Base-by-base conservation (phyloP, 2,888 invertebrate species). In the Chloroclysta siterata region DNA sequence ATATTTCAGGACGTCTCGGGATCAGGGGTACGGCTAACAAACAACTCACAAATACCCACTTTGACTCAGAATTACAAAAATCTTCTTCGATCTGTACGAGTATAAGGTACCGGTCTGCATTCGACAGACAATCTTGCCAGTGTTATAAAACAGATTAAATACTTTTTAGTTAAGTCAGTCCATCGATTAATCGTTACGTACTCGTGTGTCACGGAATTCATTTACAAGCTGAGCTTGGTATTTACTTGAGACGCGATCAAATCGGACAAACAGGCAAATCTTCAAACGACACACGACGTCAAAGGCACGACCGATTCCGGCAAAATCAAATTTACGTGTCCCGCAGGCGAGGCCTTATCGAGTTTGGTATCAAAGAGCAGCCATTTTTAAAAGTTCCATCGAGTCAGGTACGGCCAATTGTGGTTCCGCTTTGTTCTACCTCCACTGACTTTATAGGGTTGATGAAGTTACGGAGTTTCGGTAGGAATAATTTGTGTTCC, bases 321-420 rank as follows among this genome's bases (percentile, higher is more conserved):
- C 86, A 88, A 46, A 91, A 92, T 92, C 89, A 83, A 85, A 90
- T 93, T 91, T 91, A 85, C 90, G 88, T 91, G 90, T 92, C 91
- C 91, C 92, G 85, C 85, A 88, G 88, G 89, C 85, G 80, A 74
- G 77, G 79, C 83, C 82, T 89, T 89, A 93, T 93, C 84, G 90
- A 90, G 85, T 93, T 90, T 85, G 65, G 81, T 82, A 80, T 91
- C 91, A 90, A 90, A 93, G 90, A 90, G 87, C 87, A 83, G 88
- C 88, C 89, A 89, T 90, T 91, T 91, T 91, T 89, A 89, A 90
- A 90, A 90, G 80, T 90, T 89, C 84, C 83, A 87, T 84, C 83
- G 83, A 86, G 82, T 81, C 88, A 89, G 89, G 89, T 89, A 81
- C 82, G 81, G 81, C 87, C 90, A 90, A 91, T 90, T 92, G 92